Percentiles rank a stretch among this genome's conserved stretches.
These are phyloP conservation scores for Agrilus biguttatus DNA, from an alignment of 2,888 invertebrate species.

Conservation along the genomic window DNA sequence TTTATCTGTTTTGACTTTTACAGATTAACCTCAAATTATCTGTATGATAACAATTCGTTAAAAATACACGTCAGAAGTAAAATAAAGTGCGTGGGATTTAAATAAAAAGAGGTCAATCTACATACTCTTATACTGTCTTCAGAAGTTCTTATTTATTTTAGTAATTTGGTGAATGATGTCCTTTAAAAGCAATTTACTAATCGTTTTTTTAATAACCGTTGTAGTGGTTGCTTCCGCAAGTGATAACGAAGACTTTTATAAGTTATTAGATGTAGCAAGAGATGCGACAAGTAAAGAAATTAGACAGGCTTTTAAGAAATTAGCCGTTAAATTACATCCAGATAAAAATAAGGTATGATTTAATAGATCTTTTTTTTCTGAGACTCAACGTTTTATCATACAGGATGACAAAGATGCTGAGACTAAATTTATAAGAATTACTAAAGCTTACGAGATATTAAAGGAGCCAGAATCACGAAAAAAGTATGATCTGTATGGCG, in stretches of 20 bases:
- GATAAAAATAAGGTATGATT: constrained; percentile 46
- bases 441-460: constrained; percentile 72
- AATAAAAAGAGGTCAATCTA: too few species aligned
- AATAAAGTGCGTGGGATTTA: too few species aligned
- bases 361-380: not conserved
- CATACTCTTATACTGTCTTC: too few species aligned
- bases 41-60: too few species aligned
- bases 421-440: constrained; percentile 62
- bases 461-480: constrained; percentile 68
- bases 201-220: too few species aligned
- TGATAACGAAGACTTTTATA: constrained; percentile 21
- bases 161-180: too few species aligned
- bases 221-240: not conserved
- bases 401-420: constrained; percentile 62
- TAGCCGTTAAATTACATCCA: constrained; percentile 56
- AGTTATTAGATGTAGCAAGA: constrained; percentile 36
- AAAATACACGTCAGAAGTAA: too few species aligned
- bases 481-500: constrained; percentile 67
- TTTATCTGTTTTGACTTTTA: too few species aligned
- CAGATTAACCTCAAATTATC: too few species aligned
- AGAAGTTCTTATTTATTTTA: too few species aligned
- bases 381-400: constrained; percentile 11
- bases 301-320: constrained; percentile 55
- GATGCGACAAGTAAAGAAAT: constrained; percentile 54
- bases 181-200: too few species aligned